These are phyloP conservation scores for Nasonia giraulti DNA, from an alignment of 1,140 invertebrate genomes.

Conservation along the genomic window DNA sequence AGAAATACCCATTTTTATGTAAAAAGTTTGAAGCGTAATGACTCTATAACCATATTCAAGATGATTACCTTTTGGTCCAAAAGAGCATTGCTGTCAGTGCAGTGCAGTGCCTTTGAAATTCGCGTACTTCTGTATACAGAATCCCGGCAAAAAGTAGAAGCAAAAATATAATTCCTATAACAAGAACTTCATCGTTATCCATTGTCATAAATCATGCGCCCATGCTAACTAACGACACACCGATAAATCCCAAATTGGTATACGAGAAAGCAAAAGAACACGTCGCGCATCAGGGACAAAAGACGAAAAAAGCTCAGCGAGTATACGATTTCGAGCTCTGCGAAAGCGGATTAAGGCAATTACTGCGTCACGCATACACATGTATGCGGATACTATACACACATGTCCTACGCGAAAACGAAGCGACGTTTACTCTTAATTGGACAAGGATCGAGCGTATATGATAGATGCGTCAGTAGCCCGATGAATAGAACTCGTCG, in stretches of 20 bases:
- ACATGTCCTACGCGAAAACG: conserved; percentile 40
- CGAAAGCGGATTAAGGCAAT: not conserved
- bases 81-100: too few species aligned
- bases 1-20: too few species aligned
- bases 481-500: not conserved
- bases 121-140: too few species aligned
- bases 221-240: not conserved
- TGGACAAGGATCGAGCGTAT: conserved; percentile 52
- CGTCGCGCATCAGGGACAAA: not conserved
- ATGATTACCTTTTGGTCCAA: too few species aligned
- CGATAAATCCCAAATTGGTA: not conserved
- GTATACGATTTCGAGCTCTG: too few species aligned
- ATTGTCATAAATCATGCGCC: not conserved
- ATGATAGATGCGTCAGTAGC: conserved; percentile 29
- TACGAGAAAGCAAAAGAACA: not conserved
- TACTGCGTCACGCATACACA: too few species aligned
- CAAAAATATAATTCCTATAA: too few species aligned
- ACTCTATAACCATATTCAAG: too few species aligned
- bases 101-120: too few species aligned
- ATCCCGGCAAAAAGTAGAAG: too few species aligned
- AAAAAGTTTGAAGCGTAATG: too few species aligned
- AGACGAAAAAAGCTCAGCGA: not conserved
- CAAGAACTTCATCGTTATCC: not conserved
- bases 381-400: too few species aligned
- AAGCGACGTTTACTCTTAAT: conserved; percentile 60